Conservation (phyloP, 2,888 invertebrate genomes). For the Lacanobia wlatinum region DNA sequence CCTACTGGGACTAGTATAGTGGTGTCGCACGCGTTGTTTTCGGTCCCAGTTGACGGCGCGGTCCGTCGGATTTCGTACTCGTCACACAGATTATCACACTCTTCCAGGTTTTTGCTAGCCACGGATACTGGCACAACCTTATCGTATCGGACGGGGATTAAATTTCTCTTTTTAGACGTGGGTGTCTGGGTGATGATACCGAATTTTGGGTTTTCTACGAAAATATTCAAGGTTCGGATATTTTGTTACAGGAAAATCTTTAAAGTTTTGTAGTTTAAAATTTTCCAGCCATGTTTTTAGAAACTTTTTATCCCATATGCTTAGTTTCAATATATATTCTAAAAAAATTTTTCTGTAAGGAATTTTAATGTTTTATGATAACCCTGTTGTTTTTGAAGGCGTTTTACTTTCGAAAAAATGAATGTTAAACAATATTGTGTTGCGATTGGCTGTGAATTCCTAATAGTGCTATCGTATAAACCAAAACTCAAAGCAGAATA, state of each 20-base stretch:
- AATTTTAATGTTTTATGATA: too few relatives aligned
- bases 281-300: too few relatives aligned
- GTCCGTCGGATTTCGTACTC: conserved; percentile 14
- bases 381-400: too few relatives aligned
- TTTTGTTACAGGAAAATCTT: background rate
- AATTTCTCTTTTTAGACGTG: background rate
- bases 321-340: too few relatives aligned
- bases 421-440: too few relatives aligned
- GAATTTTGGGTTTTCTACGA: background rate
- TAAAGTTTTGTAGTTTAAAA: too few relatives aligned
- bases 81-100: conserved; percentile 29
- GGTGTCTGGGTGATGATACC: background rate
- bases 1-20: background rate
- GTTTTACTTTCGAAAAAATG: too few relatives aligned
- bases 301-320: too few relatives aligned
- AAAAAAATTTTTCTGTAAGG: too few relatives aligned
- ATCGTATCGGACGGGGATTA: background rate
- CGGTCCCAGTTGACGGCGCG: background rate
- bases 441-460: too few relatives aligned
- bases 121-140: background rate
- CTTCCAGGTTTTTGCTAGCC: conserved; percentile 2
- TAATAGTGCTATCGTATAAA: too few relatives aligned
- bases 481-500: background rate
- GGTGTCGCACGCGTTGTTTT: conserved; percentile 31
- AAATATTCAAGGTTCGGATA: background rate